These are phyloP conservation scores for Calameuta idolon DNA, from an alignment of 2,888 invertebrate genomes.

Conservation along the genomic window DNA sequence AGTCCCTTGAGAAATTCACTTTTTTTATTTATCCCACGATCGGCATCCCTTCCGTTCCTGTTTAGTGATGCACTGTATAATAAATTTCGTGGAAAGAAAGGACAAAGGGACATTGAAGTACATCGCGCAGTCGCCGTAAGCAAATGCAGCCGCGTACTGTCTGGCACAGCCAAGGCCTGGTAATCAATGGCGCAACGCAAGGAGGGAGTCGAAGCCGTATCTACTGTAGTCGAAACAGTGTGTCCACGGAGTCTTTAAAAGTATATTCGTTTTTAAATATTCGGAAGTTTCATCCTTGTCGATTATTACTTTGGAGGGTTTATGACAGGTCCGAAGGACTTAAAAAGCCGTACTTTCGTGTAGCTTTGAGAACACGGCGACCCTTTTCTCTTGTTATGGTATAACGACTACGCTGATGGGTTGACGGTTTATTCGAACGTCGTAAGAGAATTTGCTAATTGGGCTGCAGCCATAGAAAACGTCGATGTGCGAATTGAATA, in stretches of 20 bases:
- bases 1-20: neutral
- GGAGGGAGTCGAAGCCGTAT: neutral
- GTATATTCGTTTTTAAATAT: neutral
- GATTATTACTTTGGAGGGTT: neutral
- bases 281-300: neutral
- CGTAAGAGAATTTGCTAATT: neutral
- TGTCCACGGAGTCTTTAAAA: neutral
- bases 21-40: neutral
- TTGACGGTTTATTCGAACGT: neutral
- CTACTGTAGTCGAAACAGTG: neutral
- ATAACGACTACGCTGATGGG: neutral
- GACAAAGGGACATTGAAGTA: neutral
- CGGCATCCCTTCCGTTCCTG: neutral
- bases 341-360: too few relatives aligned
- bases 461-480: neutral
- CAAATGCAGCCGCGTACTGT: slow-evolving; percentile 31
- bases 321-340: too few relatives aligned
- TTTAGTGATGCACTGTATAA: neutral
- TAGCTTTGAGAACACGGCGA: neutral
- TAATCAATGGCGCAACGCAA: slow-evolving; percentile 42
- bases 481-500: neutral
- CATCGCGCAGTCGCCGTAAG: slow-evolving; percentile 18
- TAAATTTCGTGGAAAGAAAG: neutral
- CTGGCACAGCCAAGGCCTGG: slow-evolving; percentile 30
- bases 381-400: neutral